Base-by-base conservation (phyloP, 2,888 invertebrate species). In the Didymodactylos carnosus region DNA sequence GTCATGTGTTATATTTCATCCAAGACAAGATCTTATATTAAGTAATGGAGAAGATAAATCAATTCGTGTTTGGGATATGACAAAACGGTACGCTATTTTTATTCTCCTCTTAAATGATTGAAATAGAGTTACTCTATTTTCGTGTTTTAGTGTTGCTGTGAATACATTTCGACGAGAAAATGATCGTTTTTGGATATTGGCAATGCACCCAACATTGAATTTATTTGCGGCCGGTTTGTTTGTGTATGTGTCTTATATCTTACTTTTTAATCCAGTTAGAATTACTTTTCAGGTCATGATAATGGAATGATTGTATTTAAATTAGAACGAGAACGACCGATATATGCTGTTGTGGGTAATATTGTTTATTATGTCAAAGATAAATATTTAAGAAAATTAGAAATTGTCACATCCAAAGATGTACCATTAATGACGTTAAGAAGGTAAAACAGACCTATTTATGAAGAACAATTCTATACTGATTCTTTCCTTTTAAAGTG, bases 261-360 rank as follows among this genome's bases (percentile, higher is more conserved):
- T 93, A 0, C 98, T 98, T 84, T 97, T 97, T 0, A 88, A 90
- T 0, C 85, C 97, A 70, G 98, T 97, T 84, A 85, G 99, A 71
- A 98, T 99, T 85, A 98, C n/a, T n/a, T 95, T 27, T 97, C 97
- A n/a, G 97, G 98, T 0, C 98, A 99, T 83, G 98, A 98, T 85
- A 90, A 90, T 51, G 98, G 97, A 78, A 91, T 92, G 91, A 88
- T 92, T n/a, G 89, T 92, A 73, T 92, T 91, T 85, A 89, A 84
- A 84, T 84, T 95, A 80, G 94, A 95, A 81, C 86, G 97, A 71
- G 98, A 98, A 84, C 86, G 98, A 39, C 98, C 98, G 0, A 94
- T 97, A 0, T 94, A 92, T 81, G 91, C 94, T 6, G 90, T 94
- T 0, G 90, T 93, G 80, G 91, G 91, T 73, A 95, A 97, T 82